A percentile compares a stretch with the other conserved stretches of the same genome.
Evolutionary conservation across 2,113 vertebrate species (phyloP).

Genomic region (Clarias magur): DNA sequence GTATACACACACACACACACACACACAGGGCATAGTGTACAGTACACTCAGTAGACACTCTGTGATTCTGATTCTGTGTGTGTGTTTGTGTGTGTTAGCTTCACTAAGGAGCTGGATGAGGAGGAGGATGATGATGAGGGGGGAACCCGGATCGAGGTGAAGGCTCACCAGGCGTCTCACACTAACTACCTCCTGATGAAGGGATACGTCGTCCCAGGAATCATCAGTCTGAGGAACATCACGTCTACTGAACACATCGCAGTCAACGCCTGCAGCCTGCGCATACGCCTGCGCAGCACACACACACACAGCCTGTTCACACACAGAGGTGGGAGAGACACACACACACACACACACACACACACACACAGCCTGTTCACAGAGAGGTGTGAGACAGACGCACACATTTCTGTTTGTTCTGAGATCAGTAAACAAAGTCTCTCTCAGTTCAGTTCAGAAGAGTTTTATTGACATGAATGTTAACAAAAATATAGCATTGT

Average conservation of each 20-base stretch:
- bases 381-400: no score
- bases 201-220: slow-evolving; percentile 84
- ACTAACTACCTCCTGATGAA: slow-evolving; percentile 95
- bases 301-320: slow-evolving; percentile 69
- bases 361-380: not conserved
- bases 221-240: slow-evolving; percentile 83
- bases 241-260: slow-evolving; percentile 88
- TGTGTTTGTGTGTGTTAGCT: slow-evolving; percentile 60
- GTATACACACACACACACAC: not conserved
- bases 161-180: slow-evolving; percentile 88
- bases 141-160: slow-evolving; percentile 77
- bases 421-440: no score
- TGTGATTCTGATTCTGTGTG: not conserved
- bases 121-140: slow-evolving; percentile 87
- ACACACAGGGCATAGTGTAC: not conserved
- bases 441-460: no score
- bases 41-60: no score
- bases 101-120: slow-evolving; percentile 80
- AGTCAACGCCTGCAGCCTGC: slow-evolving; percentile 88
- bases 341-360: not conserved
- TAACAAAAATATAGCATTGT: no score
- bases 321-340: slow-evolving; percentile 67
- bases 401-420: no score
- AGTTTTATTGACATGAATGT: no score
- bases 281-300: slow-evolving; percentile 74